These are phyloP conservation scores for Bombylius discolor DNA, from an alignment of 2,888 invertebrate genomes.

Conservation along the genomic window DNA sequence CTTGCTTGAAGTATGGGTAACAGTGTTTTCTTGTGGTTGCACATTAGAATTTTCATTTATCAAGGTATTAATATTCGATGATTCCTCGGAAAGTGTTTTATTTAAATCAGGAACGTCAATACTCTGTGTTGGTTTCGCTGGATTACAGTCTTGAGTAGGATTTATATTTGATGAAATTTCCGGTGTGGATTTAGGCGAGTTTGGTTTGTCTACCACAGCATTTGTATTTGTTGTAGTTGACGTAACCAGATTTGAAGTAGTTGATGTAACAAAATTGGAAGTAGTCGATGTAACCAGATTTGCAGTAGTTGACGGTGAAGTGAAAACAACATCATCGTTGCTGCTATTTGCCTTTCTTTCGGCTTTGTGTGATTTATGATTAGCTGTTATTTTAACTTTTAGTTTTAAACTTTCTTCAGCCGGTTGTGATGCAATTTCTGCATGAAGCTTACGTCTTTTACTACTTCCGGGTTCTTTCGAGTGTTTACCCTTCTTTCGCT, in stretches of 20 bases:
- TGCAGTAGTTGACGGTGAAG: constrained; percentile 1
- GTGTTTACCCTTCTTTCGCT: constrained; percentile 44
- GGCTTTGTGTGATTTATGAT: constrained; percentile 24
- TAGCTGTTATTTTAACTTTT: constrained; percentile 40
- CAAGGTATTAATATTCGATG: constrained; percentile 22
- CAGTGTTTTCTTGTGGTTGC: constrained; percentile 3
- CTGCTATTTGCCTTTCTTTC: constrained; percentile 15
- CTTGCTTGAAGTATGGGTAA: background rate
- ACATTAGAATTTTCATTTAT: constrained; percentile 12
- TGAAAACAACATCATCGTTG: constrained; percentile 14
- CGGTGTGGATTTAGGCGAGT: background rate
- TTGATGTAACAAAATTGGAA: background rate
- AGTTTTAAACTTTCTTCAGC: constrained; percentile 40
- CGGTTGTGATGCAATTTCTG: constrained; percentile 39
- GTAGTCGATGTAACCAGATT: background rate
- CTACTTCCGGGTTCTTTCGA: constrained; percentile 35
- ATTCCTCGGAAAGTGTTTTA: constrained; percentile 22
- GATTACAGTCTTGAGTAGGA: background rate
- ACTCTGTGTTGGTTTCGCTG: background rate
- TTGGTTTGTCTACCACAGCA: background rate
- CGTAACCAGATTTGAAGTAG: background rate
- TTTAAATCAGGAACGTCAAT: constrained; percentile 20
- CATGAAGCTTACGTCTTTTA: constrained; percentile 43
- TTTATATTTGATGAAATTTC: background rate
- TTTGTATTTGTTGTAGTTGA: too few species aligned